These are phyloP conservation scores for Dendrolimus kikuchii DNA, from an alignment of 1,140 invertebrate genomes.

Conservation along the genomic window DNA sequence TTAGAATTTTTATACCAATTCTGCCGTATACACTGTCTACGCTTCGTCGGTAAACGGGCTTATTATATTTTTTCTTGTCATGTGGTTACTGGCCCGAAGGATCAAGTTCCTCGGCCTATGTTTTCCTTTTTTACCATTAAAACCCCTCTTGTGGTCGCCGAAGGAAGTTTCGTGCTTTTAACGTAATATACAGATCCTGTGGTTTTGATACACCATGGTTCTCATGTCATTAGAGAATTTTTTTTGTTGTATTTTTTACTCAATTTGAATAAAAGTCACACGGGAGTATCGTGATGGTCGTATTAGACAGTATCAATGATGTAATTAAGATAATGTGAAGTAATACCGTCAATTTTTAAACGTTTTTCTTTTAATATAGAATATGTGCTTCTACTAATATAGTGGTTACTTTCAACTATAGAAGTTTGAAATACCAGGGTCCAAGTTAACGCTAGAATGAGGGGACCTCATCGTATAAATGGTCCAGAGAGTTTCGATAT, in stretches of 20 bases:
- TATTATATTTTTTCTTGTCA: conserved; percentile 17
- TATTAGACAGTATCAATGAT: too few species aligned
- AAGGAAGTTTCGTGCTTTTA: conserved; percentile 43
- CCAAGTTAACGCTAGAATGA: too few species aligned
- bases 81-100: conserved; percentile 1
- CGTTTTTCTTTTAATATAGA: background rate
- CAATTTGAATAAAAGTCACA: conserved; percentile 3
- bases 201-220: conserved; percentile 46
- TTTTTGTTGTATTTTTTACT: conserved; percentile 12
- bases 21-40: background rate
- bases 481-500: too few species aligned
- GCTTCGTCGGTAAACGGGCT: background rate
- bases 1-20: too few species aligned
- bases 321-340: too few species aligned
- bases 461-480: too few species aligned
- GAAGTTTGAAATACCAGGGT: too few species aligned
- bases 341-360: background rate
- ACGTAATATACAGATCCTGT: conserved; percentile 25
- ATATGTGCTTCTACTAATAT: too few species aligned
- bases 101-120: too few species aligned
- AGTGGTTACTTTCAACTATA: too few species aligned
- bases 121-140: too few species aligned
- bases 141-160: conserved; percentile 23
- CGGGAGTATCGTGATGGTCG: background rate
- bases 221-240: conserved; percentile 30